Evolutionary conservation across 2,113 vertebrate species (phyloP), one percentile per base, ranked within the genome.

Genomic region (Phoenicopterus ruber): DNA sequence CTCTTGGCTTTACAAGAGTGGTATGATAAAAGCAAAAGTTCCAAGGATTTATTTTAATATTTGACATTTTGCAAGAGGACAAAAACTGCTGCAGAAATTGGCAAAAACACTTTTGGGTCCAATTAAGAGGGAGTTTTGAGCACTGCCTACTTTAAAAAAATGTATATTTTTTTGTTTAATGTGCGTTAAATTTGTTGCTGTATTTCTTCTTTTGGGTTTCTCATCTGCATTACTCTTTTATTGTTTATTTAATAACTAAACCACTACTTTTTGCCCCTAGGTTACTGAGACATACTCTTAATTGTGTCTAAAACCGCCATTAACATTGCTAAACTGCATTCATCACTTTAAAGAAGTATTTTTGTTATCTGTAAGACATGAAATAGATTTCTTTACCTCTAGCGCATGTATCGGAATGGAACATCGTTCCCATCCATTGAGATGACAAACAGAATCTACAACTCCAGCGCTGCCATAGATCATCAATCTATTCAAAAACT

Each of bases 391-490:
- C 20, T 31, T 97, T 97, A 99, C 99, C 99, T 99, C 97, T 10
- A 99, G 97, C 0, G 99, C 97, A 2, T 99, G 99, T n/a, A 99
- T 96, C 14, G 99, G 99, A 67, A 99, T 99, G 15, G 99, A 99
- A 78, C 99, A 99, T n/a, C 99, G 98, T 21, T 98, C 99, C 99
- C 99, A 99, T 5, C 96, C 98, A 28, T 99, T 99, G 82, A 99
- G 98, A 91, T 98, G 98, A 71, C 99, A 99, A 24, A 99, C 97
- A 9, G 98, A 98, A 58, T 99, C 99, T 8, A 99, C 99, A 0
- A 98, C 99, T 2, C 98, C 98, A 0, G 99, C 99, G 0, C 97
- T 99, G 96, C 99, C 98, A 1, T 99, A 99, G 91, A 99, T 97
- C 98, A 99, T 99, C 88, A 99, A 70, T 82, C 98, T 98, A 78